Base-by-base conservation (phyloP, 2,113 vertebrate species). In the Pitta sordida region DNA sequence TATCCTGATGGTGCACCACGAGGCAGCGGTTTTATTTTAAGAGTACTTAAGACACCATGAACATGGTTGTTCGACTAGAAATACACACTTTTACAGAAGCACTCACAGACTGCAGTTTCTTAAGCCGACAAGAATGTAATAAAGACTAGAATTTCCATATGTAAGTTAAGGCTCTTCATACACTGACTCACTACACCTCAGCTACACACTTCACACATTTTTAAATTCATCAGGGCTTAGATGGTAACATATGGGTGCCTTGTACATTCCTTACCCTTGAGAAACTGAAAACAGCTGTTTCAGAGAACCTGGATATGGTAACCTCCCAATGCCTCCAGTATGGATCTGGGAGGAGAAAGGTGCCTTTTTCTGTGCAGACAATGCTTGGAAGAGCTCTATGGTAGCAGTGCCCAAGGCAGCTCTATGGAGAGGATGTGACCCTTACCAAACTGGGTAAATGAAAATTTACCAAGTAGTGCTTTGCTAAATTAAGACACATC, bases 1-100 rank as follows among this genome's bases (percentile, higher is more conserved):
- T 41, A 74, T 29, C 22, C 3, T 13, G 9, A 87, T 4, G 0
- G 1, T 22, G 13, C 2, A 1, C 30, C 49, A 80, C 8, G 67
- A 71, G 19, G 48, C 9, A 79, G 24, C 3, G 13, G 41, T 37
- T n/a, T n/a, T 56, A 43, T 63, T 78, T 39, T 37, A 58, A 16
- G 32, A 55, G 12, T 24, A 60, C 20, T 76, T 32, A 41, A 41
- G 24, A 58, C 8, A 7, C 3, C 17, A 22, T 1, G 3, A 6
- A 83, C 19, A 22, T 3, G 7, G 32, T 8, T 52, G 26, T 44
- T 83, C 37, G 34, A 60, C 34, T 37, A 58, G 56, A 36, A 78
- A 90, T 7, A 41, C 2, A 39, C 2, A 58, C 9, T 48, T 64
- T 12, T 2, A n/a, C 4, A 6, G 27, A 64, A 60, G 44, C 13